These are phyloP conservation scores for Leptothorax acervorum DNA, from an alignment of 2,888 invertebrate genomes.

Conservation along the genomic window DNA sequence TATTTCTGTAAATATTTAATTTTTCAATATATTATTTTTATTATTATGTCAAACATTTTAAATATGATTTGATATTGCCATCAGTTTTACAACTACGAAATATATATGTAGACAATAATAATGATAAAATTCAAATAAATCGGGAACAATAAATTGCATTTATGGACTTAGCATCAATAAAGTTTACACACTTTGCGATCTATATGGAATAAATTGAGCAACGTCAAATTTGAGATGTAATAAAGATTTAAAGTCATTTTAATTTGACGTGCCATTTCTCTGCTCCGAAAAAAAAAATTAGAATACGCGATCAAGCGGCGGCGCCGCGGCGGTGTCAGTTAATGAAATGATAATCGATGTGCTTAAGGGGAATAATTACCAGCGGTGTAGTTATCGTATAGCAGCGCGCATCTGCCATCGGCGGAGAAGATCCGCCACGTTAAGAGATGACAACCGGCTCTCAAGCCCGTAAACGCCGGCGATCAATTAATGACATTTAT, in stretches of 20 bases:
- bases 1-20: background rate
- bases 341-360: slow-evolving; percentile 72
- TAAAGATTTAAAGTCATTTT: slow-evolving; percentile 35
- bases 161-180: background rate
- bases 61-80: background rate
- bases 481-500: slow-evolving; percentile 70
- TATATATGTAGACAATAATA: background rate
- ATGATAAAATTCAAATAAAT: background rate
- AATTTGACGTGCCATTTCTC: slow-evolving; percentile 29
- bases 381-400: slow-evolving; percentile 51
- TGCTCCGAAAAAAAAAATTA: slow-evolving; percentile 25
- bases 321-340: slow-evolving; percentile 18
- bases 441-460: slow-evolving; percentile 66
- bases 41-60: background rate
- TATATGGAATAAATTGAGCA: background rate
- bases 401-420: background rate
- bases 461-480: slow-evolving; percentile 54
- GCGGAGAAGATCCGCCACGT: slow-evolving; percentile 24
- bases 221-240: slow-evolving; percentile 11
- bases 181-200: no score
- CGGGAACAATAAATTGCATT: background rate
- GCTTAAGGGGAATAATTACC: slow-evolving; percentile 62
- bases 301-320: slow-evolving; percentile 12
- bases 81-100: background rate
- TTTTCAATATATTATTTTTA: background rate